phyloP scores from a whole-genome alignment of 2,113 vertebrate genomes.

The Hydrochoerus hydrochaeris region DNA sequence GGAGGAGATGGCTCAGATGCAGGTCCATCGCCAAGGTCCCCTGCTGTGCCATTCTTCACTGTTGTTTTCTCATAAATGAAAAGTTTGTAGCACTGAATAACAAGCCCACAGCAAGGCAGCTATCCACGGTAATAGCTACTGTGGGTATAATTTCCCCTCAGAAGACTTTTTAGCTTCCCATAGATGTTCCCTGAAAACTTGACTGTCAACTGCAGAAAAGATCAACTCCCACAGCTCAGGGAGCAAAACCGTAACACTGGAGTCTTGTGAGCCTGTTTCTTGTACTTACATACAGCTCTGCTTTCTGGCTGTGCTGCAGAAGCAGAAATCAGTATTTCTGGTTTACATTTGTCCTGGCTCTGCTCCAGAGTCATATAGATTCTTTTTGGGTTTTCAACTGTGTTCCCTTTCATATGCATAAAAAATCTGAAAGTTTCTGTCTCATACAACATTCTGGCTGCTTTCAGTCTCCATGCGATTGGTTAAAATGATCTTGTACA shows the following conservation, averaged over 20 bases:
- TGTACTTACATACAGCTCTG: neutral
- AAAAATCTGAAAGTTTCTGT: neutral
- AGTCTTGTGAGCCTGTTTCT: neutral
- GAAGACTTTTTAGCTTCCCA: constrained; percentile 44
- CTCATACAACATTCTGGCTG: neutral
- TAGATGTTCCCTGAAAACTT: constrained; percentile 1
- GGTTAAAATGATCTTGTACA: neutral
- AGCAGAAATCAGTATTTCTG: neutral
- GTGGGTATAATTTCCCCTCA: neutral
- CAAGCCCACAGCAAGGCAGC: neutral
- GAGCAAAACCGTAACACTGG: neutral
- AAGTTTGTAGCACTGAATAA: neutral
- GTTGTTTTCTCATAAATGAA: neutral
- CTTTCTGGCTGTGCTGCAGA: neutral
- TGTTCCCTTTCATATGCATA: neutral
- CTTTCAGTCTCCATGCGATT: neutral
- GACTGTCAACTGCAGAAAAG: constrained; percentile 24
- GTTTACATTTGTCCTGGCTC: neutral
- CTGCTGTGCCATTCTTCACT: neutral
- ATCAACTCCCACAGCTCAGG: neutral
- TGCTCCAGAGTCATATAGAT: neutral
- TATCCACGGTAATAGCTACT: neutral
- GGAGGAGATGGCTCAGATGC: neutral
- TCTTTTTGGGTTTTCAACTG: neutral
- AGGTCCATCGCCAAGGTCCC: neutral